Evolutionary conservation across 2,888 invertebrate species (phyloP), one percentile per base, ranked within the genome.

Genomic region (Bimastos eiseni): DNA sequence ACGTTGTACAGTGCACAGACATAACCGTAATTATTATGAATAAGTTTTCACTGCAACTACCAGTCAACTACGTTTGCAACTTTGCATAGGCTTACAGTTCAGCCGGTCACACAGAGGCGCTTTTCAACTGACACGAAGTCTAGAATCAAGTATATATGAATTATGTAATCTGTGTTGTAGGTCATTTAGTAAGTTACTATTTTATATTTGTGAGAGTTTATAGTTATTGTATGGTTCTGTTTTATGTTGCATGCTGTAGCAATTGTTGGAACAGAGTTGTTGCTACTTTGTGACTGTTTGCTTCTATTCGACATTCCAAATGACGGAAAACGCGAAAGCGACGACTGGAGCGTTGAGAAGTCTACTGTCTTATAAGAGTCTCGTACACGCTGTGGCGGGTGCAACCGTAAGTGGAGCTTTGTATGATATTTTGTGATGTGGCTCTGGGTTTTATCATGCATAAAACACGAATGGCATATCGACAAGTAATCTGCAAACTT

Each of bases 361-460:
- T 24, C 88, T 88, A 36, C 88, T 91, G n/a, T 92, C 91, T 49
- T 91, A 91, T 86, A 91, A 90, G 49, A 92, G 88, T 89, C 89
- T 91, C 83, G 91, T 91, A 3, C 91, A 91, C 55, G 92, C 92
- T 36, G 70, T 92, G 24, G 86, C 91, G 21, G 91, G 91, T 37
- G 90, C 92, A n/a, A 88, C 89, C 34, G 91, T 91, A 84, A 90
- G 90, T 34, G 24, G 0, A 89, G 21, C n/a, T 89, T 33, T 21
- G 33, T 30, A 15, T 33, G 24, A 30, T 89, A 8, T 89, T 44
- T 41, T 93, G 93, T 93, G 93, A 93, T 96, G 96, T 92, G 95
- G 49, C 49, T 19, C 21, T 49, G 49, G 49, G 4, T 49, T 49
- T 6, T 49, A 24, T 24, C 24, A 49, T 24, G 4, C 24, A 49